Evolutionary conservation across 2,888 invertebrate genomes (phyloP).

Genomic region (Andrena marginata): DNA sequence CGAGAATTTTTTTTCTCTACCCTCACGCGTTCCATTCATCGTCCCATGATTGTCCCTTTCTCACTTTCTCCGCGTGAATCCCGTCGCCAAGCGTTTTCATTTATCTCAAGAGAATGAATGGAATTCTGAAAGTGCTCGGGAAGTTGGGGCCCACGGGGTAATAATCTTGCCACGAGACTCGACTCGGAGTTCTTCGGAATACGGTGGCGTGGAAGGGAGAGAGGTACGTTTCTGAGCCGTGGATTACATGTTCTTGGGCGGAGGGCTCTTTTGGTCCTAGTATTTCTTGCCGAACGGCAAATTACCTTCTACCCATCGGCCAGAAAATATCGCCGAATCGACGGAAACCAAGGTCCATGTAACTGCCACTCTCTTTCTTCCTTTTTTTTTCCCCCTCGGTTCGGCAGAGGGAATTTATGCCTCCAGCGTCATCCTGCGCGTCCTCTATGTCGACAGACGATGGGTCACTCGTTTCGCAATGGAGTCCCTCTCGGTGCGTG

Average conservation of each 20-base stretch:
- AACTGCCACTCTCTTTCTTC: constrained; percentile 30
- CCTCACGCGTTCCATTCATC: not conserved
- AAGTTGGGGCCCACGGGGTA: not conserved
- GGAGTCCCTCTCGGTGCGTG: not conserved
- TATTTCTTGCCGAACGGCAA: constrained; percentile 48
- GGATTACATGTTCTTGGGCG: constrained; percentile 49
- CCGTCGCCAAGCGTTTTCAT: not conserved
- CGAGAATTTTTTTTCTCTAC: too few species aligned
- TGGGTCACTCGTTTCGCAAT: not conserved
- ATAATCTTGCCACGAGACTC: not conserved
- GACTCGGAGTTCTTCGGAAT: constrained; percentile 10
- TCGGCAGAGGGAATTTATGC: constrained; percentile 54
- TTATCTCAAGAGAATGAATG: not conserved
- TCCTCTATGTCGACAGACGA: constrained; percentile 3
- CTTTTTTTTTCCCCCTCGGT: constrained; percentile 22
- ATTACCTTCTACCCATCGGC: constrained; percentile 58
- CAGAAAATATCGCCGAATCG: constrained; percentile 70
- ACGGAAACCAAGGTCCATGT: constrained; percentile 55
- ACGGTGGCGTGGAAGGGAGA: not conserved
- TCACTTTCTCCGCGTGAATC: not conserved
- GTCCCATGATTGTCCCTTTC: not conserved
- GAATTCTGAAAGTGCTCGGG: not conserved
- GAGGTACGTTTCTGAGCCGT: not conserved
- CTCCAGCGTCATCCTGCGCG: constrained; percentile 13
- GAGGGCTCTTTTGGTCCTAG: constrained; percentile 21